phyloP scores from a whole-genome alignment of 2,888 invertebrate species.

The Dione juno region DNA sequence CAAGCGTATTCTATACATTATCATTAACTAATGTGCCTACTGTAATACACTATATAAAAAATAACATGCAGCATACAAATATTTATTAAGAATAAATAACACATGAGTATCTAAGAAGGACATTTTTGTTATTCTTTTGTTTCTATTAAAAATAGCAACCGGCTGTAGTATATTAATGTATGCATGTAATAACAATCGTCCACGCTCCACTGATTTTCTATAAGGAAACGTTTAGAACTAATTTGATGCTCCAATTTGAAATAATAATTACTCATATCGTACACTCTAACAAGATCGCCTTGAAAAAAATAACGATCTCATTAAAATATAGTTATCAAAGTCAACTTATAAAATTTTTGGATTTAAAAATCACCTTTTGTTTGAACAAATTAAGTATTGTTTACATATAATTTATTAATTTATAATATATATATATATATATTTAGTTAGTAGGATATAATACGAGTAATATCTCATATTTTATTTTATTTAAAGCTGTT shows the following conservation, averaged over 20 bases:
- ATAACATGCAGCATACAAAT: background rate
- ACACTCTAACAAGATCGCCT: background rate
- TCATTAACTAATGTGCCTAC: background rate
- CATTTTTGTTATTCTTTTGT: constrained; percentile 7
- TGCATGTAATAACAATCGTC: constrained; percentile 31
- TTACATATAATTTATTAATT: too few relatives aligned
- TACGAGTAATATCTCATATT: too few relatives aligned
- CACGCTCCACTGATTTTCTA: constrained; percentile 26
- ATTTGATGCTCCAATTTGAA: constrained; percentile 21
- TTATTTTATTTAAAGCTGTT: too few relatives aligned
- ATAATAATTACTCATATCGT: constrained; percentile 17
- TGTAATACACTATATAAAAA: background rate
- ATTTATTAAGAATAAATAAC: background rate
- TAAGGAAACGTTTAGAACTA: constrained; percentile 30
- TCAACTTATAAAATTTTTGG: too few relatives aligned
- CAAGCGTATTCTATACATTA: background rate
- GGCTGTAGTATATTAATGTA: constrained; percentile 14
- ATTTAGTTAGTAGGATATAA: too few relatives aligned
- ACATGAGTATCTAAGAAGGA: background rate
- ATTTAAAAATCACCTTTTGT: too few relatives aligned
- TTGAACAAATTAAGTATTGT: too few relatives aligned
- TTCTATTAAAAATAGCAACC: background rate
- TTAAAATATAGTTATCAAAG: too few relatives aligned
- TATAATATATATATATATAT: too few relatives aligned
- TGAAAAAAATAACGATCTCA: too few relatives aligned